Evolutionary conservation across 2,888 invertebrate species (phyloP).

Genomic region (Euspilapteryx auroguttella): DNA sequence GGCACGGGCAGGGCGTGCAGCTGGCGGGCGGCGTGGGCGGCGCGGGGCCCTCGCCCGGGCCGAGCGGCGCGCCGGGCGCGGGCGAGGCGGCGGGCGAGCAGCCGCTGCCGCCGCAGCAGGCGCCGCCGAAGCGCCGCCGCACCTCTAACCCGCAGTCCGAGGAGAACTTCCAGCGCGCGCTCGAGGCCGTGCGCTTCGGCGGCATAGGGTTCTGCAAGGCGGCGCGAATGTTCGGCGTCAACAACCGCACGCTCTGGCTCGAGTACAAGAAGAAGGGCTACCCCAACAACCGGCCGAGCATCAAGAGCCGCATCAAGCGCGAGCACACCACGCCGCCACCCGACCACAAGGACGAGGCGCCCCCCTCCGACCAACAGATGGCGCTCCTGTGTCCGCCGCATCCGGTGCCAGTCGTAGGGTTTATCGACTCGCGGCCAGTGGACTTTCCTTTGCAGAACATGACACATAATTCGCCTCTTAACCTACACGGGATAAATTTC

Average conservation of each 20-base stretch:
- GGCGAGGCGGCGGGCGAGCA: constrained; percentile 19
- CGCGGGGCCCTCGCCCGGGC: constrained; percentile 38
- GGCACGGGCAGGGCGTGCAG: too few relatives aligned
- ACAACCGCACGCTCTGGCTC: constrained; percentile 82
- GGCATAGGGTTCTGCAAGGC: constrained; percentile 87
- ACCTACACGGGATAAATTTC: constrained; percentile 75
- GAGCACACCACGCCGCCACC: constrained; percentile 67
- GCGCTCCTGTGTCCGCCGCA: constrained; percentile 66
- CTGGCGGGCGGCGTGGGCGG: constrained; percentile 21
- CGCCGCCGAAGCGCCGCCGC: constrained; percentile 67
- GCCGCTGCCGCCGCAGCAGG: constrained; percentile 15
- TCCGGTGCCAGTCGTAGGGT: constrained; percentile 69
- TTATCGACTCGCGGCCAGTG: constrained; percentile 71
- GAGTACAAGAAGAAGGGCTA: constrained; percentile 85
- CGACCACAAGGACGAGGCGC: constrained; percentile 46
- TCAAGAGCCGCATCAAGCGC: constrained; percentile 74
- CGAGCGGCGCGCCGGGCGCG: constrained; percentile 25
- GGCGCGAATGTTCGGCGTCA: constrained; percentile 81
- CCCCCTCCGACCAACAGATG: constrained; percentile 33
- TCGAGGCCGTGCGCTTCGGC: constrained; percentile 81
- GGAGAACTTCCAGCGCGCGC: constrained; percentile 78
- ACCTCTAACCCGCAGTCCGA: constrained; percentile 79
- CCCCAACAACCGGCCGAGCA: constrained; percentile 77
- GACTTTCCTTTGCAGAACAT: constrained; percentile 69
- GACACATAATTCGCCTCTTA: constrained; percentile 65